Evolutionary conservation across 2,888 invertebrate genomes (phyloP), one percentile per base, ranked within the genome.

Genomic region (Rotaria macrura): DNA sequence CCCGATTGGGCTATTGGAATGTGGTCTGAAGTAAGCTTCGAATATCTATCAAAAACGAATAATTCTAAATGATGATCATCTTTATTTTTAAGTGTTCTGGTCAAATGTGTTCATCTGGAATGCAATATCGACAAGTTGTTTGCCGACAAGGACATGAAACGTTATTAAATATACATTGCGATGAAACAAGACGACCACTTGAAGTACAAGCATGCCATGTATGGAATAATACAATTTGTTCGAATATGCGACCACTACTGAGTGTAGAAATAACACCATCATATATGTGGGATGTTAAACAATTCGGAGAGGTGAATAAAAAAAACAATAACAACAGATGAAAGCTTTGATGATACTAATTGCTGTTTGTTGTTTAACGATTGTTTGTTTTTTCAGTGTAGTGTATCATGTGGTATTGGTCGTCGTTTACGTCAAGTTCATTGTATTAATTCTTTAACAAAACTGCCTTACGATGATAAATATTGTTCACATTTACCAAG

Each of bases 61-160:
- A 12, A n/a, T 47, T 47, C 9, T 47, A 4, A 47, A 47, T 47
- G 47, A 9, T 12, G 9, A 14, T 47, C 5, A 14, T 47, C 12
- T 6, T 47, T 47, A 14, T 47, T 47, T 47, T 47, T 47, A 43
- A 79, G 79, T 79, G 79, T 79, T 79, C 43, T 3, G 79, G 25
- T 43, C 43, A 40, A 43, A 43, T 79, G 43, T 79, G 79, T 79
- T 1, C 25, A 43, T 25, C 79, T 25, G 79, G 79, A n/a, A 43
- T 79, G 43, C 79, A 79, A n/a, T 79, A 79, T 79, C 79, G 79
- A n/a, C 79, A 79, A 43, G 79, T 79, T 43, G 43, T 79, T n/a
- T 79, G 79, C 43, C 40, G 79, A 43, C 25, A 79, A 14, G 79
- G n/a, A 14, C 43, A 79, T 79, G 79, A 79, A 43, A 40, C n/a